Evolutionary conservation across 2,888 invertebrate genomes (phyloP).

Genomic region (Xanthorhoe designata): DNA sequence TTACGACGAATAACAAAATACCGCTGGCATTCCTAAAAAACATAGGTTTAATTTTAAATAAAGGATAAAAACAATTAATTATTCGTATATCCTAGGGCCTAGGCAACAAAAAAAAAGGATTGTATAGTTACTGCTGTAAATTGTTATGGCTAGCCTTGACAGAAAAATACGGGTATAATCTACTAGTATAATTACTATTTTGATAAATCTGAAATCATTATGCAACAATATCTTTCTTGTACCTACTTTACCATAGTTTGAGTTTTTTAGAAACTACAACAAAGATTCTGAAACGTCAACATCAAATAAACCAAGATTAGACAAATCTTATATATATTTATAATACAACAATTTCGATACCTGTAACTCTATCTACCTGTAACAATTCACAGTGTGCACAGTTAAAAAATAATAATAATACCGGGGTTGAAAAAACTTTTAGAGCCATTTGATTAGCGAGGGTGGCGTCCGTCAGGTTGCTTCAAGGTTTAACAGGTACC

Average conservation of each 20-base stretch:
- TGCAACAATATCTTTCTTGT: too few species aligned
- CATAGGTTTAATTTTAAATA: background rate
- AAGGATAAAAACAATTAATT: background rate
- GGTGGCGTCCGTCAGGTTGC: constrained; percentile 70
- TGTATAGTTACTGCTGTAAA: too few species aligned
- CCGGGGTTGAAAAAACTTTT: background rate
- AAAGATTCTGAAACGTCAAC: too few species aligned
- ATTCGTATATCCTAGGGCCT: background rate
- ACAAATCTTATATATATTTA: too few species aligned
- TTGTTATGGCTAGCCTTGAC: too few species aligned
- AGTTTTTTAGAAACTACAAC: too few species aligned
- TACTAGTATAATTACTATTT: too few species aligned
- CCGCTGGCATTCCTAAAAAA: background rate
- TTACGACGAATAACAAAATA: background rate
- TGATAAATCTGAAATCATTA: too few species aligned
- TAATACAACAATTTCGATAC: background rate
- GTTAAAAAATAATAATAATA: background rate
- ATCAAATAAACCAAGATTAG: too few species aligned
- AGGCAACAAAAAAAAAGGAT: background rate
- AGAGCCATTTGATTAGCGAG: constrained; percentile 40
- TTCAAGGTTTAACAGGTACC: constrained; percentile 66
- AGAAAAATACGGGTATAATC: too few species aligned
- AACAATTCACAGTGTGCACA: background rate
- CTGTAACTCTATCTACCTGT: background rate
- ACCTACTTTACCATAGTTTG: too few species aligned